Conservation (phyloP, 2,888 invertebrate species). For the Lasioglossum figueresi region DNA sequence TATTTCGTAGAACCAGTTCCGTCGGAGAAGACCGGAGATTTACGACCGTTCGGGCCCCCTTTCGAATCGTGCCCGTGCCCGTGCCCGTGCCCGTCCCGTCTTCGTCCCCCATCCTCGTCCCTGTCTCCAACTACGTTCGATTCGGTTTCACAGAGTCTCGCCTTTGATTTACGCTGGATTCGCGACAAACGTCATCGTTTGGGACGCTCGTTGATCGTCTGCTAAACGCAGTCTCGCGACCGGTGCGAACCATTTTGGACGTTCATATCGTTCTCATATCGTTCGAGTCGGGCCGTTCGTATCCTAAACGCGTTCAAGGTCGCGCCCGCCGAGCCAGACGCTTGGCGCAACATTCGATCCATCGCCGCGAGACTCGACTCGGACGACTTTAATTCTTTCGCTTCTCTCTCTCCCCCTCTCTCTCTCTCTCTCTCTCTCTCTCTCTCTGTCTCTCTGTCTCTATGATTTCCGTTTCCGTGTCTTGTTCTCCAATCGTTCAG, state of each 20-base stretch:
- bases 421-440: neutral
- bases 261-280: neutral
- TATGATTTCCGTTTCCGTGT: neutral
- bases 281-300: neutral
- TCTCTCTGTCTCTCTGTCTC: too few relatives aligned
- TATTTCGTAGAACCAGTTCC: slow-evolving; percentile 83
- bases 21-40: slow-evolving; percentile 76
- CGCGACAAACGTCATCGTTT: neutral
- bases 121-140: slow-evolving; percentile 20
- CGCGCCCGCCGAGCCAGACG: neutral
- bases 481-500: neutral
- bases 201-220: neutral
- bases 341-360: neutral
- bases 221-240: too few relatives aligned
- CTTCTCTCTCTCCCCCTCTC: neutral
- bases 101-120: neutral
- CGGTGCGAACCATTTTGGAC: neutral
- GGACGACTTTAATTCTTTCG: neutral
- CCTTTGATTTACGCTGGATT: slow-evolving; percentile 22
- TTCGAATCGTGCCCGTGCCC: slow-evolving; percentile 45
- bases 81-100: slow-evolving; percentile 6
- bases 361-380: neutral
- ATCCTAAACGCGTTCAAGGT: slow-evolving; percentile 3
- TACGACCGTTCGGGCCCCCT: slow-evolving; percentile 76
- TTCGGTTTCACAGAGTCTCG: neutral